phyloP scores from a whole-genome alignment of 2,113 vertebrate species.

The Pseudorasbora parva region DNA sequence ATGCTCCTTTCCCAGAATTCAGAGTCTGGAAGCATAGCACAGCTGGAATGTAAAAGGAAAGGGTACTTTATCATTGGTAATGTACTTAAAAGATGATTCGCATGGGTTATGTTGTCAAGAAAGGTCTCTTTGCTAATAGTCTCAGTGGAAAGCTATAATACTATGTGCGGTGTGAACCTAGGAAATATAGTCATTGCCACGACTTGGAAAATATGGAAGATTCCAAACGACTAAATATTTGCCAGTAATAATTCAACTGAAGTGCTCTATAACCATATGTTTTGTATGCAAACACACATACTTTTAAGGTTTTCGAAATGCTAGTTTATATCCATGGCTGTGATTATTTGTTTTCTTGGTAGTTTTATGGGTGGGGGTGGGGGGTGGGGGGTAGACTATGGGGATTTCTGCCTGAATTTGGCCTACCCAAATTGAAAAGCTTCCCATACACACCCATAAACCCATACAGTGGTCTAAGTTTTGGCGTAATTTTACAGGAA shows the following conservation, averaged over 20 bases:
- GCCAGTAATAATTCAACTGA: background rate
- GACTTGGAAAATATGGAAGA: background rate
- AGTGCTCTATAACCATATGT: background rate
- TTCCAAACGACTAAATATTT: slow-evolving; percentile 16
- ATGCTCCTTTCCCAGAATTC: background rate
- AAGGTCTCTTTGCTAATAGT: slow-evolving; percentile 22
- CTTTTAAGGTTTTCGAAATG: background rate
- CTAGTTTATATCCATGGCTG: background rate
- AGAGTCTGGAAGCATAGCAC: slow-evolving; percentile 13
- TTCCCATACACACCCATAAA: too few relatives aligned
- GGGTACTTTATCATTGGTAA: slow-evolving; percentile 32
- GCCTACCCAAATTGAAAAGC: too few relatives aligned
- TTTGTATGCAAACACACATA: background rate
- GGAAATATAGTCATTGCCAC: slow-evolving; percentile 9
- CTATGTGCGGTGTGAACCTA: background rate
- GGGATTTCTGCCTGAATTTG: too few relatives aligned
- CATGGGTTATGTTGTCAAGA: slow-evolving; percentile 18
- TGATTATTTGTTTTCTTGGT: background rate
- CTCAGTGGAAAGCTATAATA: slow-evolving; percentile 6
- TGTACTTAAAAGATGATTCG: slow-evolving; percentile 38
- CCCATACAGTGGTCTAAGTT: too few relatives aligned
- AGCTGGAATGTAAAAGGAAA: slow-evolving; percentile 32
- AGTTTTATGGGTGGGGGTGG: too few relatives aligned
- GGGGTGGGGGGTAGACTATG: too few relatives aligned
- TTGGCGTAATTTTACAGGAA: too few relatives aligned